phyloP scores from a whole-genome alignment of 2,113 vertebrate species.

The Cygnus atratus region DNA sequence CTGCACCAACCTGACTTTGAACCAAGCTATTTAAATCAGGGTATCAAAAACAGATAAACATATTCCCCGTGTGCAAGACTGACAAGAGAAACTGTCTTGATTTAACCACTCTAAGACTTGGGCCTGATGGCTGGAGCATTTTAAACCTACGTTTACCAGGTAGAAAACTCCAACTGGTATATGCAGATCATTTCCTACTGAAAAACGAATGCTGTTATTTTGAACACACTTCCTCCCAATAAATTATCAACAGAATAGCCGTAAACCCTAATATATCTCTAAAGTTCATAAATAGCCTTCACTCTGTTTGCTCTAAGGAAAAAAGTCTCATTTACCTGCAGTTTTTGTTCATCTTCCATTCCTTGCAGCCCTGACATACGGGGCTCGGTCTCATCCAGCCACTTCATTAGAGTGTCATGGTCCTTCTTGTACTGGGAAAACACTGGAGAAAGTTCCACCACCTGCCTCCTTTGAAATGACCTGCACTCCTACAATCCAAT shows the following conservation, averaged over 20 bases:
- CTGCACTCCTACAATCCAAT: slow-evolving; percentile 74
- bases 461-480: slow-evolving; percentile 63
- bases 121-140: neutral
- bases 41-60: neutral
- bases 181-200: neutral
- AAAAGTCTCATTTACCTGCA: slow-evolving; percentile 49
- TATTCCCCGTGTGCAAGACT: neutral
- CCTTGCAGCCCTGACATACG: slow-evolving; percentile 52
- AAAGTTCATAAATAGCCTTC: neutral
- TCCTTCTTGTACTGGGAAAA: slow-evolving; percentile 64
- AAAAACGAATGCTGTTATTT: neutral
- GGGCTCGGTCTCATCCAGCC: slow-evolving; percentile 72
- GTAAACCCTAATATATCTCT: neutral
- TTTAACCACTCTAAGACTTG: neutral
- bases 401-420: slow-evolving; percentile 62
- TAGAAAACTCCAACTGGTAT: neutral
- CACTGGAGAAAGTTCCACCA: slow-evolving; percentile 49
- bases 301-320: neutral
- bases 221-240: neutral
- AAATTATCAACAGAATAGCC: neutral
- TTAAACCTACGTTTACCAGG: neutral
- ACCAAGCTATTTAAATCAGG: neutral
- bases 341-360: slow-evolving; percentile 62
- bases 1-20: neutral
- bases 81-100: neutral